These are phyloP conservation scores for Sphyrna mokarran DNA, from an alignment of 2,113 vertebrate genomes.

Conservation along the genomic window DNA sequence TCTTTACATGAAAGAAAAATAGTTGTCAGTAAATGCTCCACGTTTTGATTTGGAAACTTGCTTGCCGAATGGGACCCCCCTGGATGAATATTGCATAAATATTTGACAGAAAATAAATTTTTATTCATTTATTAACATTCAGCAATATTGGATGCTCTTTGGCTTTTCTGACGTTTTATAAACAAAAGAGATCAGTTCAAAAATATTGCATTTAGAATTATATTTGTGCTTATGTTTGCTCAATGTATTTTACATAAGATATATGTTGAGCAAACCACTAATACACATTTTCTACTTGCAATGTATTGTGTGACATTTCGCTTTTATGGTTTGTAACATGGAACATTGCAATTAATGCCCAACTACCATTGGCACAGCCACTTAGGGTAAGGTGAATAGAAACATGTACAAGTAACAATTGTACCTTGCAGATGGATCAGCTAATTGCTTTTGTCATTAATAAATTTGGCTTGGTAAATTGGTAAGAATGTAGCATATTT, in stretches of 20 bases:
- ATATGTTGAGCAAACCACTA: constrained; percentile 46
- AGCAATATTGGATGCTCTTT: constrained; percentile 58
- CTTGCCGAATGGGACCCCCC: too few species aligned
- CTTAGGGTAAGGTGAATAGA: neutral
- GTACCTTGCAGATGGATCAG: constrained; percentile 14
- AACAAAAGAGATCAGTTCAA: constrained; percentile 58
- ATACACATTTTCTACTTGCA: neutral
- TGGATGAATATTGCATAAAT: constrained; percentile 55
- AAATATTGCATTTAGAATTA: constrained; percentile 59
- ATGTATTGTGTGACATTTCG: too few species aligned
- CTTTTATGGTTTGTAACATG: neutral
- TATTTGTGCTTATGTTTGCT: constrained; percentile 63
- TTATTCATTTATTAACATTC: constrained; percentile 45
- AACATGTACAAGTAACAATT: neutral
- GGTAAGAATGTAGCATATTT: constrained; percentile 18
- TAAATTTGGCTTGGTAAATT: neutral
- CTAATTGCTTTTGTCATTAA: neutral
- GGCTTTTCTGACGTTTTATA: constrained; percentile 58
- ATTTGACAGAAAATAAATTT: constrained; percentile 50
- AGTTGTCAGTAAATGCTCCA: neutral
- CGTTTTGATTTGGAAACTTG: too few species aligned
- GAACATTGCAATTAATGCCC: neutral
- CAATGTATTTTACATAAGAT: constrained; percentile 51
- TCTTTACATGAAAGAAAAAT: neutral
- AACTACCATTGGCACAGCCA: neutral